These are phyloP conservation scores for Ornithoptera alexandrae DNA, from an alignment of 2,888 invertebrate genomes.

Conservation along the genomic window DNA sequence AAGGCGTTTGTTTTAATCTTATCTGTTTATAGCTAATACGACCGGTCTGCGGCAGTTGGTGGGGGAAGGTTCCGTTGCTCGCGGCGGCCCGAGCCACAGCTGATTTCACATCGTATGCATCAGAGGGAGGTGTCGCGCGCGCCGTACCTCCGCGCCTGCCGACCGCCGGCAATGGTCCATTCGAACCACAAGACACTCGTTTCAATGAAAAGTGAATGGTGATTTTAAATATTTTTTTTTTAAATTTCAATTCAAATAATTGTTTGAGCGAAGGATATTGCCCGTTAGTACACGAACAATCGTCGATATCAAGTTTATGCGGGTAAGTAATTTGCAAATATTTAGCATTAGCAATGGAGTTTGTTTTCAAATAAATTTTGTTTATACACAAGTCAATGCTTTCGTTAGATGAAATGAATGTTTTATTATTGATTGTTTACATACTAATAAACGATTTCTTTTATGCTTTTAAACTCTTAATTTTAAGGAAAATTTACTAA, in stretches of 20 bases:
- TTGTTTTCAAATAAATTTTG: constrained; percentile 13
- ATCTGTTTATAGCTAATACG: constrained; percentile 56
- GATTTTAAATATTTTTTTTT: constrained; percentile 26
- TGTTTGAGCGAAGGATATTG: constrained; percentile 16
- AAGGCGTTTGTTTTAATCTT: constrained; percentile 46
- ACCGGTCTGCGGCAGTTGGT: constrained; percentile 38
- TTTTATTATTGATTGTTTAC: no score
- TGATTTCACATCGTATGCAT: constrained; percentile 71
- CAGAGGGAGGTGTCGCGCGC: constrained; percentile 52
- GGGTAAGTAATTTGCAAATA: constrained; percentile 28
- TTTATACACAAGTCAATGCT: not conserved
- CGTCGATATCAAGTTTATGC: constrained; percentile 29
- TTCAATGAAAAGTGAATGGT: constrained; percentile 37
- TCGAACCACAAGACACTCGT: constrained; percentile 27
- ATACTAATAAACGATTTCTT: no score
- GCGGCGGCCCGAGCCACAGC: constrained; percentile 56
- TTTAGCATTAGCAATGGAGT: constrained; percentile 5
- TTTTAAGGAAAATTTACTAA: no score
- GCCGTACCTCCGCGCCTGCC: constrained; percentile 40
- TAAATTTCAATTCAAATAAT: not conserved
- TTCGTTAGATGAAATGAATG: no score
- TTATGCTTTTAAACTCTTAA: no score
- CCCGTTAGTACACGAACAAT: constrained; percentile 13
- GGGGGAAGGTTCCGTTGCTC: constrained; percentile 51
- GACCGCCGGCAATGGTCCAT: constrained; percentile 61